Percentiles rank a stretch among this genome's conserved stretches.
Evolutionary conservation across 2,888 invertebrate genomes (phyloP).

Genomic region (Trachelus troglodyta): DNA sequence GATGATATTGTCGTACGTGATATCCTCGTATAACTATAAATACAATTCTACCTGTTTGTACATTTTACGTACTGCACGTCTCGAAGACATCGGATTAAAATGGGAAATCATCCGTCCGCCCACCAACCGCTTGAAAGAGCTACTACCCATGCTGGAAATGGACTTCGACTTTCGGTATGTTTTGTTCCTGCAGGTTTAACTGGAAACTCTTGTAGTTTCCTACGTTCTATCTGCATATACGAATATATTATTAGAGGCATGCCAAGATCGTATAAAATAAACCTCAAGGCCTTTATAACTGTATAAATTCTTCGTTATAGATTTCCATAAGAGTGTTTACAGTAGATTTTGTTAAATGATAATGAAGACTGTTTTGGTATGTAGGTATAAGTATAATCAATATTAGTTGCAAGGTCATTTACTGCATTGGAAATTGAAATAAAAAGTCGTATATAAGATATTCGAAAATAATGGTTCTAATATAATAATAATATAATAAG

Average conservation of each 20-base stretch:
- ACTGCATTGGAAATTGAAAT: too few species aligned
- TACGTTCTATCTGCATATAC: neutral
- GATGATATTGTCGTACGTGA: constrained; percentile 29
- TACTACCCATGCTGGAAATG: constrained; percentile 59
- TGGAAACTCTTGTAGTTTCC: neutral
- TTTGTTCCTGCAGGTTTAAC: constrained; percentile 17
- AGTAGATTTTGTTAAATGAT: neutral
- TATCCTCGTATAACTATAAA: constrained; percentile 29
- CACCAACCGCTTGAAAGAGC: constrained; percentile 85
- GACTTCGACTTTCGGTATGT: constrained; percentile 63
- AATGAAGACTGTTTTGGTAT: neutral
- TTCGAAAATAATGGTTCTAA: neutral
- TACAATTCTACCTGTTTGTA: constrained; percentile 25
- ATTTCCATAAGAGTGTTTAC: neutral
- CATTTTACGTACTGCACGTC: constrained; percentile 36
- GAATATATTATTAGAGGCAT: neutral
- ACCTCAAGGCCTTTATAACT: neutral
- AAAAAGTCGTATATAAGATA: neutral
- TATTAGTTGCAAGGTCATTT: neutral
- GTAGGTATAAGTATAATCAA: neutral
- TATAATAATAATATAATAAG: too few species aligned
- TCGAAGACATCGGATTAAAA: constrained; percentile 63
- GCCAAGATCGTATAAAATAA: neutral
- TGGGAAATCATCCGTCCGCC: constrained; percentile 88
- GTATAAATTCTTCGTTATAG: neutral